These are phyloP conservation scores for Cantharis nigra DNA, from an alignment of 2,888 invertebrate genomes.

Conservation along the genomic window DNA sequence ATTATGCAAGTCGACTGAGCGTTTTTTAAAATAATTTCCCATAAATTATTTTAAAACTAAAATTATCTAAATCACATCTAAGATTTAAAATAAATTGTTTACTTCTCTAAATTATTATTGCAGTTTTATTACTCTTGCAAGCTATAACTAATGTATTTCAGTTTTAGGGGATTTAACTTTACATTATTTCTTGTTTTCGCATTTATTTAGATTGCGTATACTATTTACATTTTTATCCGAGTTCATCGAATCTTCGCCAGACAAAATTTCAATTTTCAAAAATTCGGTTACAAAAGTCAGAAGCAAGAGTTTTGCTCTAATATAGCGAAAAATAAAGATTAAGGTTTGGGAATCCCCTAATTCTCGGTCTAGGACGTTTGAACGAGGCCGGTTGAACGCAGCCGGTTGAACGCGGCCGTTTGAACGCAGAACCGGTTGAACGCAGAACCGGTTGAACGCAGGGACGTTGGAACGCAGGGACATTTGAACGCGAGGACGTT, in stretches of 20 bases:
- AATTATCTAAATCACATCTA: not conserved
- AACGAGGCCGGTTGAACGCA: too few relatives aligned
- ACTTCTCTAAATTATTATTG: not conserved
- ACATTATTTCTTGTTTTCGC: not conserved
- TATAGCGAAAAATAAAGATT: too few relatives aligned
- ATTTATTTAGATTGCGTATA: not conserved
- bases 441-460: too few relatives aligned
- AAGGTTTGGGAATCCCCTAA: too few relatives aligned
- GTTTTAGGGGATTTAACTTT: not conserved
- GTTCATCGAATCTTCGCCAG: not conserved
- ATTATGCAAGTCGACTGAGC: not conserved
- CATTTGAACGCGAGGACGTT: too few relatives aligned
- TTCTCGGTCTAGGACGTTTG: too few relatives aligned
- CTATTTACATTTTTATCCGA: not conserved
- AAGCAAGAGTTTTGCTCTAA: too few relatives aligned
- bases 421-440: too few relatives aligned
- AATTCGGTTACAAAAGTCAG: too few relatives aligned
- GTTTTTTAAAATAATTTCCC: not conserved
- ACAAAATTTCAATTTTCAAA: not conserved
- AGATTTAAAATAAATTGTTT: not conserved
- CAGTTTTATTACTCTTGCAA: not conserved
- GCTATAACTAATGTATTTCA: not conserved
- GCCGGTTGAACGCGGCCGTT: too few relatives aligned
- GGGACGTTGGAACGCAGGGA: too few relatives aligned
- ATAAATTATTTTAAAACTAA: not conserved